These are phyloP conservation scores for Sycobia sp. DNA, from an alignment of 1,140 invertebrate species.

Conservation along the genomic window DNA sequence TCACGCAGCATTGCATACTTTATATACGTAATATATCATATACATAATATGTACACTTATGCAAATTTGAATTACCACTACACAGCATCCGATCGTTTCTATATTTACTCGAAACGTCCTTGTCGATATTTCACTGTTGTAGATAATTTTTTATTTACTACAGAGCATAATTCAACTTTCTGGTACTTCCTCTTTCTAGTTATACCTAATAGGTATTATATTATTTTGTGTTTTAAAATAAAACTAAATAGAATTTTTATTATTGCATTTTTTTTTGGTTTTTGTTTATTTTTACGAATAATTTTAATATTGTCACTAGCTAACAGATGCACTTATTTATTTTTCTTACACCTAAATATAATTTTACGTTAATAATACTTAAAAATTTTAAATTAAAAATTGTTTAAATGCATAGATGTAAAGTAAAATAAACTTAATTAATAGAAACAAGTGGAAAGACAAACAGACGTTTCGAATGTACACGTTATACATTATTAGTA, in stretches of 20 bases:
- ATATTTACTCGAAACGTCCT: conserved; percentile 3
- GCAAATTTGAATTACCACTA: conserved; percentile 11
- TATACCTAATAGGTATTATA: too few species aligned
- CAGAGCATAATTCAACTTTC: too few species aligned
- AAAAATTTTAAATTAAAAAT: not conserved
- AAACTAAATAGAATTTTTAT: too few species aligned
- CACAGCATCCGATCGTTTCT: conserved; percentile 10
- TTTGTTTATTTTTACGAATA: too few species aligned
- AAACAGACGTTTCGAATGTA: conserved; percentile 1
- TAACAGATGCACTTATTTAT: too few species aligned
- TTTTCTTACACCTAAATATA: too few species aligned
- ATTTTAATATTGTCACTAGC: too few species aligned
- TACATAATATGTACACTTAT: conserved; percentile 10
- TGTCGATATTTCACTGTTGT: conserved; percentile 10
- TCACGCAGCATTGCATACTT: conserved; percentile 9
- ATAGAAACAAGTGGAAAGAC: not conserved
- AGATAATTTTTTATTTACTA: too few species aligned
- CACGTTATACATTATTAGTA: conserved; percentile 13
- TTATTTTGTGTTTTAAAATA: too few species aligned
- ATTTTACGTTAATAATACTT: too few species aligned
- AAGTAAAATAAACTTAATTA: not conserved
- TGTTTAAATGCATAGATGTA: conserved; percentile 1
- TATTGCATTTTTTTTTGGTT: too few species aligned
- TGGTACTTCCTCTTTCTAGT: too few species aligned
- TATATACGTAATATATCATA: conserved; percentile 21